Evolutionary conservation across 2,113 vertebrate genomes (phyloP).

Genomic region (Entelurus aequoreus): DNA sequence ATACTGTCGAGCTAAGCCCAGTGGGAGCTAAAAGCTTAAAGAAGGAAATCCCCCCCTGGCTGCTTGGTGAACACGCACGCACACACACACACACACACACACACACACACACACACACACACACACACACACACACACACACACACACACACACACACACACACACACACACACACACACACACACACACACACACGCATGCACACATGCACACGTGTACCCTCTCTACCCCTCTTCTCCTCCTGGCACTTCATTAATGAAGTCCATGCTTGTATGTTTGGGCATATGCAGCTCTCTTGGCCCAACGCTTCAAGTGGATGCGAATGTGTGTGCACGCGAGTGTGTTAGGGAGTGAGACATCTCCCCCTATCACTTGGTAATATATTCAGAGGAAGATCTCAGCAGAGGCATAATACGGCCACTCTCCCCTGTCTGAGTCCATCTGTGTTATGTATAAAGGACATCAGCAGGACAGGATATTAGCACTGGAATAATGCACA

Average conservation of each 20-base stretch:
- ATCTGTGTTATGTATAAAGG: slow-evolving; percentile 67
- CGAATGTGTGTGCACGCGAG: slow-evolving; percentile 26
- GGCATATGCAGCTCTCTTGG: slow-evolving; percentile 68
- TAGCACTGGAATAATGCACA: slow-evolving; percentile 62
- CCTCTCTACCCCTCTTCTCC: slow-evolving; percentile 24
- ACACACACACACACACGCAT: background rate
- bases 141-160: background rate
- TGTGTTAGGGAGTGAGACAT: slow-evolving; percentile 56
- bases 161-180: background rate
- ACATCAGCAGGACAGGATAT: slow-evolving; percentile 64
- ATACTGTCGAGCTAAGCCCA: slow-evolving; percentile 59
- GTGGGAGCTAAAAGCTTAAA: slow-evolving; percentile 68
- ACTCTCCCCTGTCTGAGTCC: slow-evolving; percentile 65
- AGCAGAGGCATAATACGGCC: slow-evolving; percentile 61
- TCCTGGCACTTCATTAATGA: slow-evolving; percentile 69
- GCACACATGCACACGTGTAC: background rate
- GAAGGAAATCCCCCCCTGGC: slow-evolving; percentile 65
- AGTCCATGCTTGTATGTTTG: slow-evolving; percentile 64
- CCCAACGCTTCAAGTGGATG: slow-evolving; percentile 46
- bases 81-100: background rate
- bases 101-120: background rate
- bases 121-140: background rate
- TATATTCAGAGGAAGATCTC: slow-evolving; percentile 69
- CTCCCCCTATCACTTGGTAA: slow-evolving; percentile 66
- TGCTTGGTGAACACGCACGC: slow-evolving; percentile 21